phyloP scores from a whole-genome alignment of 2,888 invertebrate species.

The Zootermopsis nevadensis region DNA sequence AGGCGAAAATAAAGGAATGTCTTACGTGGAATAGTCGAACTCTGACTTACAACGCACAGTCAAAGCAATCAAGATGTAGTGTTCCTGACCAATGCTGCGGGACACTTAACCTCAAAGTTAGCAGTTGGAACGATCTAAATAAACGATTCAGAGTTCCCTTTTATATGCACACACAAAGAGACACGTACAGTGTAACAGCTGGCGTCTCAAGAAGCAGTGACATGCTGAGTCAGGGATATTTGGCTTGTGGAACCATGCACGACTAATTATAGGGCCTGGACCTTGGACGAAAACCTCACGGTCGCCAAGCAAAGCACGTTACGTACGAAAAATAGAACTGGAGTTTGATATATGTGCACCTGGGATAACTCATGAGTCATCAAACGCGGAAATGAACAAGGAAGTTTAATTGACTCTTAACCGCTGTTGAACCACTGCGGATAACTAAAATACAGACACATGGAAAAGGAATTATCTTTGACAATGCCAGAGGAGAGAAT shows the following conservation, averaged over 20 bases:
- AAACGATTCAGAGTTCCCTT: background rate
- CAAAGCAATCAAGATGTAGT: background rate
- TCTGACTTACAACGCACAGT: background rate
- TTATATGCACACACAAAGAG: background rate
- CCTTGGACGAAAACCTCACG: conserved; percentile 22
- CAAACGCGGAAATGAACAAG: background rate
- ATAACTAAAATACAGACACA: too few relatives aligned
- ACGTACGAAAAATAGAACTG: background rate
- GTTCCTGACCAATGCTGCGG: background rate
- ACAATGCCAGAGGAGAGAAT: too few relatives aligned
- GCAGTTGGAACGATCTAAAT: background rate
- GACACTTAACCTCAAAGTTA: background rate
- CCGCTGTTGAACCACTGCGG: too few relatives aligned
- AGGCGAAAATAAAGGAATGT: background rate
- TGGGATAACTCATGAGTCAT: background rate
- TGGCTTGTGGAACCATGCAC: conserved; percentile 18
- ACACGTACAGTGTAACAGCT: background rate
- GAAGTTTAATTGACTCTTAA: background rate
- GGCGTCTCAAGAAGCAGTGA: conserved; percentile 18
- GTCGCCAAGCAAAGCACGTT: background rate
- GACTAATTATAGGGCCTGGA: conserved; percentile 21
- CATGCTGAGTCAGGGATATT: conserved; percentile 28
- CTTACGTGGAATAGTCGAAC: background rate
- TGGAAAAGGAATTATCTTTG: too few relatives aligned
- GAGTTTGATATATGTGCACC: background rate